Base-by-base conservation (phyloP, 1,140 invertebrate species). In the Drosophila sp. region DNA sequence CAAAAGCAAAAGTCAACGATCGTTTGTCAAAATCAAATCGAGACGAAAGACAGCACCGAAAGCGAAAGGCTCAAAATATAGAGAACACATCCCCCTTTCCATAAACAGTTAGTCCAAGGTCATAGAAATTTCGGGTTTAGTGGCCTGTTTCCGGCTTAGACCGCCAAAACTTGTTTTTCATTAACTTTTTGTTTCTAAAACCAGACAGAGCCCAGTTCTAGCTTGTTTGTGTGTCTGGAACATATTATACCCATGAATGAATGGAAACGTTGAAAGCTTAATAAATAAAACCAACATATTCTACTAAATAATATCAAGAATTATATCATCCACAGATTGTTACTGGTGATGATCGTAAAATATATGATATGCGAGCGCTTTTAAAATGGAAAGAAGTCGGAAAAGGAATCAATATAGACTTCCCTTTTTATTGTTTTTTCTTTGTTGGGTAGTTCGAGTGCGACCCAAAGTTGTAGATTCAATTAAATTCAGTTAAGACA, bases 41-140 rank as follows among this genome's bases (percentile, higher is more conserved):
- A 38, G 11, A 35, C 6, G 29, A 62, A 32, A 55, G 29, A 40
- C 57, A 11, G 40, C 23, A 7, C 8, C 41, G 10, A 27, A 64
- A 70, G 40, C 44, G 66, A 70, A 76, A 70, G 57, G 44, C 54
- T 8, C 30, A 17, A 17, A 41, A 40, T 33, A 47, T 60, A 27
- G 40, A 57, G 55, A 71, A 40, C 29, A 74, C 54, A 23, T 23
- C 30, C 41, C 7, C 38, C 17, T 17, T 17, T 17, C 17, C 33
- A 23, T 38, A 29, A 54, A 75, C 82, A 72, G 82, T 86, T 87
- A 79, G 64, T 73, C 66, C 83, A 86, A 86, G 83, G 83, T 79
- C 83, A 57, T 69, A 67, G 66, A 60, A 86, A 68, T 47, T 73
- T 65, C 79, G 68, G 73, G 74, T 77, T 76, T 69, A 69, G 73